Evolutionary conservation across 2,113 vertebrate species (phyloP).

Genomic region (Pandion haliaetus): DNA sequence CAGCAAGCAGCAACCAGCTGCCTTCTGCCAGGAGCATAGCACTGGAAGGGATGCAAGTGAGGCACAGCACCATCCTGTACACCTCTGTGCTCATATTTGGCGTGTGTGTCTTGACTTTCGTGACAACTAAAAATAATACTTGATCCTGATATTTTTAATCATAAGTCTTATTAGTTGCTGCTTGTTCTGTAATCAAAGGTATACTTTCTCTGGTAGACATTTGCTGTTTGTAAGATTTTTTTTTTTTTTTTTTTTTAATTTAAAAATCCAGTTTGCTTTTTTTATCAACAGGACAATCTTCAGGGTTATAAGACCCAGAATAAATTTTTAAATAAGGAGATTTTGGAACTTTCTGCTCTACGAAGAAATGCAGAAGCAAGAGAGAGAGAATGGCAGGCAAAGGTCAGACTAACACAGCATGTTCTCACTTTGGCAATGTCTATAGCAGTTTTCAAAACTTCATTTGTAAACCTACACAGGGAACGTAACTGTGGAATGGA

Average conservation of each 20-base stretch:
- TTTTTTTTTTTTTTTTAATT: neutral
- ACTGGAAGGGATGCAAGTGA: neutral
- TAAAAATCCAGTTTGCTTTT: neutral
- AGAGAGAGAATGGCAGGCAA: constrained; percentile 87
- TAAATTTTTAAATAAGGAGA: constrained; percentile 98
- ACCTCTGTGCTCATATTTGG: neutral
- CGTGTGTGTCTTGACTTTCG: accelerated
- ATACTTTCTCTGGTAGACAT: neutral
- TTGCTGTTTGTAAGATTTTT: neutral
- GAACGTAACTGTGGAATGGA: neutral
- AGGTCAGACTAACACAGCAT: constrained; percentile 75
- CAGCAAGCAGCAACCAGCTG: neutral
- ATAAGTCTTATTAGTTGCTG: neutral
- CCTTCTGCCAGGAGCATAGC: neutral
- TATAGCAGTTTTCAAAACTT: neutral
- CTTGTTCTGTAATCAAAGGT: neutral
- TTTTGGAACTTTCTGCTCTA: constrained; percentile 91
- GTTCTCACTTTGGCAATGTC: neutral
- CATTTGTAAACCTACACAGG: neutral
- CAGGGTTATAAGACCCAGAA: constrained; percentile 97
- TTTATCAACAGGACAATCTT: constrained; percentile 84
- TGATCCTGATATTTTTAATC: neutral
- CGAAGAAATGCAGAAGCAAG: constrained; percentile 88
- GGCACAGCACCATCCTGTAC: neutral
- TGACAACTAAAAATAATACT: neutral